Evolutionary conservation across 2,113 vertebrate genomes (phyloP).

Genomic region (Formicarius rufipectus): DNA sequence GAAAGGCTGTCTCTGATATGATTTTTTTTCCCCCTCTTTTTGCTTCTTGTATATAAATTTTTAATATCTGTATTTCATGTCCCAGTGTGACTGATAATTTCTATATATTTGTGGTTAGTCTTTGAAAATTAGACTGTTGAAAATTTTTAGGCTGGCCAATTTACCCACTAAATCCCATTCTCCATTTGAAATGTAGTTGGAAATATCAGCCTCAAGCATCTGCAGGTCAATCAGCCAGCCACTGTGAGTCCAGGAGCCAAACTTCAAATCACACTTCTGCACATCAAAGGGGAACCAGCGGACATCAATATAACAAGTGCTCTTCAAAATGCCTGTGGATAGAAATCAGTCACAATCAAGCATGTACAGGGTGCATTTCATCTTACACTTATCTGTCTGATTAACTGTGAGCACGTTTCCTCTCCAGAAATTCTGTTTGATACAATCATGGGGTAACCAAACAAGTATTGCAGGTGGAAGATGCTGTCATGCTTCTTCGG

Average conservation of each 20-base stretch:
- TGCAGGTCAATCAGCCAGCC: conserved; percentile 91
- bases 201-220: conserved; percentile 88
- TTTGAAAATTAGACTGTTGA: not conserved
- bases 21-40: not conserved
- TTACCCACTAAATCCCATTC: conserved; percentile 94
- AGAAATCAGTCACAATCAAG: not conserved
- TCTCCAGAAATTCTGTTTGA: not conserved
- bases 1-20: not conserved
- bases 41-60: not conserved
- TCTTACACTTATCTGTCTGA: not conserved
- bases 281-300: conserved; percentile 93
- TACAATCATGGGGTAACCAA: not conserved
- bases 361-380: not conserved
- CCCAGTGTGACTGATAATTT: not conserved
- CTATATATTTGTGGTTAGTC: not conserved
- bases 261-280: conserved; percentile 91
- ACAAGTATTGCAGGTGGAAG: not conserved
- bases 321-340: conserved; percentile 69
- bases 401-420: not conserved
- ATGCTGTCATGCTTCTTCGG: not conserved
- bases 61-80: not conserved
- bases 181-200: conserved; percentile 89
- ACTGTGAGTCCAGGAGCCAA: conserved; percentile 91
- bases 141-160: not conserved
- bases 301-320: conserved; percentile 90